Conservation (phyloP, 1,140 invertebrate genomes). For the Stenopsyche tienmushanensis region DNA sequence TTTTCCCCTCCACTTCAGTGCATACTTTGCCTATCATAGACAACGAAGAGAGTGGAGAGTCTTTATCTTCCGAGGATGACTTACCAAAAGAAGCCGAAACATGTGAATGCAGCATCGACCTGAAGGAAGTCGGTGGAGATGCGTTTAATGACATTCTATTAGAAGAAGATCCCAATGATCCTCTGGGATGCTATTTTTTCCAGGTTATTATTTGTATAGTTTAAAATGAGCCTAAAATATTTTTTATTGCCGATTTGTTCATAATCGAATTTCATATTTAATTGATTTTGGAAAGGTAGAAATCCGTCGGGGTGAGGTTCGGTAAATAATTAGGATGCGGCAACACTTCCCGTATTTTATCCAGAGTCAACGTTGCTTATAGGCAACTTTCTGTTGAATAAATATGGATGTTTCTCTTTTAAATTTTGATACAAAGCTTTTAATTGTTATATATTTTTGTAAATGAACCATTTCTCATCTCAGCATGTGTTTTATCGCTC, state of each 20-base stretch:
- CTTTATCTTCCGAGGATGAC: not conserved
- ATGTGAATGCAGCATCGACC: conserved; percentile 6
- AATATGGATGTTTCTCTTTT: too few species aligned
- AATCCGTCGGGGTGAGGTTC: too few species aligned
- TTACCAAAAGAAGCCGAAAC: conserved; percentile 15
- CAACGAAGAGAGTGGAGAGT: not conserved
- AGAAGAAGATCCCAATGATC: conserved; percentile 55
- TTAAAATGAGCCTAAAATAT: not conserved
- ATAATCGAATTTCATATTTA: conserved; percentile 1
- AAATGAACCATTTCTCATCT: too few species aligned
- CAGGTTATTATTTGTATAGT: conserved; percentile 58
- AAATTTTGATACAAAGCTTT: too few species aligned
- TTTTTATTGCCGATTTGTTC: not conserved
- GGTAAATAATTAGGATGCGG: too few species aligned
- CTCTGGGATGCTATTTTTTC: conserved; percentile 72
- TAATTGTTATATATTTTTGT: too few species aligned
- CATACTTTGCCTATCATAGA: not conserved
- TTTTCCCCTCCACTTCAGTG: not conserved
- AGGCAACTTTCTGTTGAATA: too few species aligned
- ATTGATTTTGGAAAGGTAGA: too few species aligned
- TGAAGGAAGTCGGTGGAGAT: conserved; percentile 25
- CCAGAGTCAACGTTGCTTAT: too few species aligned
- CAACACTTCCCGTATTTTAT: too few species aligned
- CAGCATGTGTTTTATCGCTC: too few species aligned
- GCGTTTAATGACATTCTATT: conserved; percentile 43